These are phyloP conservation scores for Macrocentrus cingulum DNA, from an alignment of 1,140 invertebrate genomes.

Conservation along the genomic window DNA sequence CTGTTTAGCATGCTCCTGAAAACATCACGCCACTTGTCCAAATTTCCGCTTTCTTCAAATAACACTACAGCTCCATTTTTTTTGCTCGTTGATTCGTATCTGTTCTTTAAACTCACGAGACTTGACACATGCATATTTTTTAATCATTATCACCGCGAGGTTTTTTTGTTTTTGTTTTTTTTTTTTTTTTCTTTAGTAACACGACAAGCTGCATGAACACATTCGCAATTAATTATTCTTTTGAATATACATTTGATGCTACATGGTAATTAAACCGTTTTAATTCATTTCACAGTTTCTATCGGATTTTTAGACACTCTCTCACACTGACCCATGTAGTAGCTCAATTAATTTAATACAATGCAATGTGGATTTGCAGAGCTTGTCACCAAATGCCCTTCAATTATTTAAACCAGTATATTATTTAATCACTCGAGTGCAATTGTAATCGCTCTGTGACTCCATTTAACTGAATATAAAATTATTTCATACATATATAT, in stretches of 20 bases:
- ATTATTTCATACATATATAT: too few relatives aligned
- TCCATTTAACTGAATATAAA: too few relatives aligned
- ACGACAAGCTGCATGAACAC: constrained; percentile 13
- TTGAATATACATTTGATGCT: not conserved
- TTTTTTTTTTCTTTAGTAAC: not conserved
- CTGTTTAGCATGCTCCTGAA: constrained; percentile 85
- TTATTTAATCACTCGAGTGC: too few relatives aligned
- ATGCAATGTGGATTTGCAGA: not conserved
- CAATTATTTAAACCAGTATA: not conserved
- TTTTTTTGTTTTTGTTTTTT: constrained; percentile 6
- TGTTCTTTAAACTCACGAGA: too few relatives aligned
- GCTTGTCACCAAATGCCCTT: not conserved
- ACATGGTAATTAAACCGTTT: not conserved
- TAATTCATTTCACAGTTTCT: constrained; percentile 50
- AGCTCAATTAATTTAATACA: constrained; percentile 25
- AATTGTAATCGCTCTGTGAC: too few relatives aligned
- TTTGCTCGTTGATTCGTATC: not conserved
- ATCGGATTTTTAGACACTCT: constrained; percentile 33
- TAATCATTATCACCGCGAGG: not conserved
- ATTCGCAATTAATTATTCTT: not conserved
- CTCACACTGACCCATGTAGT: constrained; percentile 51
- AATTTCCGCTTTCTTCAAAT: constrained; percentile 53
- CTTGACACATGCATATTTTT: constrained; percentile 5
- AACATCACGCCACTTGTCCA: constrained; percentile 62
- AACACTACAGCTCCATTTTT: constrained; percentile 20